Conservation (phyloP, 2,888 invertebrate species). For the Andrena hattorfiana region DNA sequence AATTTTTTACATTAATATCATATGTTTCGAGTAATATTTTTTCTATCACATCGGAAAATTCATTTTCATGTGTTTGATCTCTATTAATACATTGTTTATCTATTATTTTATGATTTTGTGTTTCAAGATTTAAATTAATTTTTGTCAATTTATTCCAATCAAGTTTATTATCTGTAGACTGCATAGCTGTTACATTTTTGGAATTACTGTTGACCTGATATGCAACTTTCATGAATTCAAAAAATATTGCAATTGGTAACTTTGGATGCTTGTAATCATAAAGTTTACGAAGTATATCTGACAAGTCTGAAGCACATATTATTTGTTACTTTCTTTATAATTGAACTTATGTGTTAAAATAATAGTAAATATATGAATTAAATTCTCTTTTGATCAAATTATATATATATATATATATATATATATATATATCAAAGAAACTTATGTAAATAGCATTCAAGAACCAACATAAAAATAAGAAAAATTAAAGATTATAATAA, state of each 20-base stretch:
- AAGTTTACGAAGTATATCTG: constrained; percentile 47
- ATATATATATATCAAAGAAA: no score
- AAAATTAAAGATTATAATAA: constrained; percentile 18
- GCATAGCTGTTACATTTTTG: constrained; percentile 83
- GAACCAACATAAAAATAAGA: constrained; percentile 5
- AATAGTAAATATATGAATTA: constrained; percentile 14
- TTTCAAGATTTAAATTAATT: constrained; percentile 81
- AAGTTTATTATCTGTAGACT: constrained; percentile 84
- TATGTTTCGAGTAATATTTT: constrained; percentile 11
- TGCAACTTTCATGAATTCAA: constrained; percentile 90
- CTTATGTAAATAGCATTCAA: constrained; percentile 9
- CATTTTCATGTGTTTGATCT: constrained; percentile 60
- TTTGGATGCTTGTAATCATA: constrained; percentile 84
- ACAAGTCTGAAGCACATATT: constrained; percentile 44
- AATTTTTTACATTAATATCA: constrained; percentile 14
- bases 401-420: no score
- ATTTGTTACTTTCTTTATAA: constrained; percentile 12
- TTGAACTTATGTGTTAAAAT: not conserved
- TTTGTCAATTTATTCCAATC: constrained; percentile 86
- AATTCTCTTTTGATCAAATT: constrained; percentile 8
- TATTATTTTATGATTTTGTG: constrained; percentile 76
- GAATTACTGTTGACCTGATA: constrained; percentile 88
- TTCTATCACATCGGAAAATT: constrained; percentile 18
- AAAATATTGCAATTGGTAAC: constrained; percentile 89
- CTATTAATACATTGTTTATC: constrained; percentile 21